A percentile compares a stretch with the other conserved stretches of the same genome.
Evolutionary conservation across 2,888 invertebrate genomes (phyloP).

Genomic region (Bellardia pandia): DNA sequence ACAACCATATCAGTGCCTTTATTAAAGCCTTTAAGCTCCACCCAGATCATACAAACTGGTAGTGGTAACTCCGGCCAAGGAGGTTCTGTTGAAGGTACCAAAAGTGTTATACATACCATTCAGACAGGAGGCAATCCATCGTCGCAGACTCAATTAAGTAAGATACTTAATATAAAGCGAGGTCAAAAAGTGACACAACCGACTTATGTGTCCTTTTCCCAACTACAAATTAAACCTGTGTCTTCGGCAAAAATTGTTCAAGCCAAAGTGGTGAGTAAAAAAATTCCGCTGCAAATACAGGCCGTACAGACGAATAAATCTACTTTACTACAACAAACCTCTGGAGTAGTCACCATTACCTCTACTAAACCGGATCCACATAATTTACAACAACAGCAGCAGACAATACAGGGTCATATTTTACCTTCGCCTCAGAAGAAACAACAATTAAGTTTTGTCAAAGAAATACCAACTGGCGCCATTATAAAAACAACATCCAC

Average conservation of each 20-base stretch:
- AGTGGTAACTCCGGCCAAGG: constrained; percentile 65
- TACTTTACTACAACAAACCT: constrained; percentile 85
- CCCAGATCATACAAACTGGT: constrained; percentile 77
- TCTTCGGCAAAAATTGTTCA: constrained; percentile 84
- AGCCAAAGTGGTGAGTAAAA: constrained; percentile 82
- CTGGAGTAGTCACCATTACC: constrained; percentile 85
- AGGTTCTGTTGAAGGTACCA: constrained; percentile 55
- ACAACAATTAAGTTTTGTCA: constrained; percentile 61
- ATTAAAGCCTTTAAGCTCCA: constrained; percentile 80
- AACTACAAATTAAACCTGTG: constrained; percentile 82
- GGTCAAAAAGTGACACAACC: constrained; percentile 81
- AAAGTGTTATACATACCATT: constrained; percentile 68
- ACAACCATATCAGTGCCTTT: constrained; percentile 84
- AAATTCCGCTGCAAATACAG: constrained; percentile 79
- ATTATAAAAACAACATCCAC: constrained; percentile 65
- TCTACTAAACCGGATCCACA: constrained; percentile 77
- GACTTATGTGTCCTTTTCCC: constrained; percentile 82
- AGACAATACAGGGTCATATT: constrained; percentile 55
- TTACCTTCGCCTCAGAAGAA: constrained; percentile 62
- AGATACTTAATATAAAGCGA: constrained; percentile 79
- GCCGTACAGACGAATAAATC: constrained; percentile 73
- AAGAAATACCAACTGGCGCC: constrained; percentile 59
- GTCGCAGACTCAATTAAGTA: constrained; percentile 76
- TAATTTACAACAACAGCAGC: constrained; percentile 72
- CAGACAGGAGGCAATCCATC: constrained; percentile 66